Evolutionary conservation across 2,797 vertebrate species (phyloP), one percentile per base, ranked within the genome.

Genomic region (Gobio occitaniae): DNA sequence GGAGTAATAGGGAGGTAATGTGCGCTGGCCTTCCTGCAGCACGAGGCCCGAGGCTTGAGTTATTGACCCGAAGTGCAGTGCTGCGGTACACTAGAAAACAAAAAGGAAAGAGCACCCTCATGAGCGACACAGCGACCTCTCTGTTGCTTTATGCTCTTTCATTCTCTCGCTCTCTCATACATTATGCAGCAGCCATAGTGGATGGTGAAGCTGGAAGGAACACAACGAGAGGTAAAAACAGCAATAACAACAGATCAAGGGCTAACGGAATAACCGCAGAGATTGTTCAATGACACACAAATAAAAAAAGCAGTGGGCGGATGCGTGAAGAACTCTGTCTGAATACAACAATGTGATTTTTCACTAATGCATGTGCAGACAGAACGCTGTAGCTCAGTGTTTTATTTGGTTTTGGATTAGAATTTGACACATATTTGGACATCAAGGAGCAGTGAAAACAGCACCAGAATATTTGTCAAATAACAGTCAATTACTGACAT

Each of bases 1-100:
- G 85, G 66, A 79, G 88, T 89, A 87, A 89, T 85, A 84, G 80
- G 79, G 61, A 86, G 71, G 79, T 86, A 88, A 88, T 88, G 72
- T 52, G 16, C 48, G n/a, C 78, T 65, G 82, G 80, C 82, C 80
- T 48, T 84, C 61, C 81, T 80, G 72, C 78, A 82, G 56, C 32
- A 59, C 44, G 25, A 19, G 70, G 79, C 69, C 84, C 54, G 21
- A 63, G 85, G 80, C 85, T 61, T 88, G 86, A 88, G 32, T 89
- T 89, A 89, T 86, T 88, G 85, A 89, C 86, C 85, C 44, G 50
- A 66, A 56, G 54, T 70, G 65, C n/a, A 56, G 19, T 12, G 25
- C 66, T 81, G 72, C 72, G 59, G 82, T 29, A 9, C 13, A 54
- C 71, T 56, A 38, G 61, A 32, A 87, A 85, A 89, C 84, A 77